A percentile compares a stretch with the other conserved stretches of the same genome.
phyloP scores from a whole-genome alignment of 2,888 invertebrate species.

The Apotomis turbidana region DNA sequence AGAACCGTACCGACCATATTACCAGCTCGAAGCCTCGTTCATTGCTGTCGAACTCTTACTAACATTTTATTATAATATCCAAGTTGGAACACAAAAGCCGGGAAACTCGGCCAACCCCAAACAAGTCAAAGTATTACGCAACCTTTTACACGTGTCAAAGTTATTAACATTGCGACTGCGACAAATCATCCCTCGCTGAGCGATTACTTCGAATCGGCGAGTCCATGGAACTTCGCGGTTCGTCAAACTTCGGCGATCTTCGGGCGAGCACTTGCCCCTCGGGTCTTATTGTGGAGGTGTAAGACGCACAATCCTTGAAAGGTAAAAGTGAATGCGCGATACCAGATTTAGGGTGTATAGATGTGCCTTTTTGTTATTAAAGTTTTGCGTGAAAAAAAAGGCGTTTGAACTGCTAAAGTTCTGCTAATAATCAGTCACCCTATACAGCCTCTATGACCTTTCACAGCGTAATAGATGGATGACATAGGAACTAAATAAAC shows the following conservation, averaged over 20 bases:
- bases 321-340: constrained; percentile 28
- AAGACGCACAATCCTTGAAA: constrained; percentile 36
- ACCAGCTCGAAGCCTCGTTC: neutral
- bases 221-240: constrained; percentile 31
- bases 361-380: constrained; percentile 7
- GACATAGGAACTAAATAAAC: no score
- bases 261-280: constrained; percentile 23
- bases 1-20: neutral
- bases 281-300: constrained; percentile 42
- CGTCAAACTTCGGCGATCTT: constrained; percentile 30
- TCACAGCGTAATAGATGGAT: no score
- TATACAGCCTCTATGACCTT: no score
- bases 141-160: constrained; percentile 27
- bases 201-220: constrained; percentile 28
- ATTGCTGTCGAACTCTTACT: neutral
- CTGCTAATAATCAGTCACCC: no score
- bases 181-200: constrained; percentile 25
- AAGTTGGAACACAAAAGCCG: constrained; percentile 1
- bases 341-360: constrained; percentile 1
- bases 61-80: neutral
- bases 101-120: neutral
- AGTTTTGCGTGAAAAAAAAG: neutral
- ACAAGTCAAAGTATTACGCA: neutral
- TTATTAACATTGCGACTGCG: constrained; percentile 25
- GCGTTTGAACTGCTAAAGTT: neutral